Conservation (phyloP, 2,888 invertebrate species). For the Arctia plantaginis region DNA sequence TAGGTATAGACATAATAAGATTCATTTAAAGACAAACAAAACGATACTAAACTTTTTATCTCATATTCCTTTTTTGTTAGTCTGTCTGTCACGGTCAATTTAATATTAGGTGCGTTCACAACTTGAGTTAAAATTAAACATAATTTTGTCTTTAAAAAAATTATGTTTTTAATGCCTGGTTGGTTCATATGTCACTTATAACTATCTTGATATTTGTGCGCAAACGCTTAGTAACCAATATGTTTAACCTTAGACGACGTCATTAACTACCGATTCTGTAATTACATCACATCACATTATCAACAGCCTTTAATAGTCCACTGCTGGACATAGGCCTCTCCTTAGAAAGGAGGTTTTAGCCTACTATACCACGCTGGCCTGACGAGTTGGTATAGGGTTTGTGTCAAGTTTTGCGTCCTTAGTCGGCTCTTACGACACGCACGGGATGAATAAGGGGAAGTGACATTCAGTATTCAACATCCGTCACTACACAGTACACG, state of each 20-base stretch:
- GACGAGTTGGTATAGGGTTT: no score
- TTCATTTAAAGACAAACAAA: conserved; percentile 26
- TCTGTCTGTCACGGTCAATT: conserved; percentile 26
- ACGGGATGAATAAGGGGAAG: no score
- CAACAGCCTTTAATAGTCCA: no score
- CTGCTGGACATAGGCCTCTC: no score
- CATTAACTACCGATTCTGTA: background rate
- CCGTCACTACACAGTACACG: no score
- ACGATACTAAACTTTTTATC: conserved; percentile 26
- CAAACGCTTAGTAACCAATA: no score
- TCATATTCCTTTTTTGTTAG: conserved; percentile 32
- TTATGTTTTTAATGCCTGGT: background rate
- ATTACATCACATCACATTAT: no score
- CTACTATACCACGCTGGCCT: no score
- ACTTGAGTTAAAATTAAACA: conserved; percentile 6
- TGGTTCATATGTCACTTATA: background rate
- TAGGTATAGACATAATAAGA: conserved; percentile 16
- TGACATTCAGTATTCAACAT: no score
- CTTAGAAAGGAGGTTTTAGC: no score
- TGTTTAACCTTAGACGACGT: background rate
- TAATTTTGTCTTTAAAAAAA: background rate
- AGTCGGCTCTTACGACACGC: no score
- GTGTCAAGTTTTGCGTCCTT: no score
- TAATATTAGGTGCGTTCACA: conserved; percentile 18
- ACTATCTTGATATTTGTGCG: background rate